phyloP scores from a whole-genome alignment of 2,888 invertebrate species.

The Taphrorychus bicolor region DNA sequence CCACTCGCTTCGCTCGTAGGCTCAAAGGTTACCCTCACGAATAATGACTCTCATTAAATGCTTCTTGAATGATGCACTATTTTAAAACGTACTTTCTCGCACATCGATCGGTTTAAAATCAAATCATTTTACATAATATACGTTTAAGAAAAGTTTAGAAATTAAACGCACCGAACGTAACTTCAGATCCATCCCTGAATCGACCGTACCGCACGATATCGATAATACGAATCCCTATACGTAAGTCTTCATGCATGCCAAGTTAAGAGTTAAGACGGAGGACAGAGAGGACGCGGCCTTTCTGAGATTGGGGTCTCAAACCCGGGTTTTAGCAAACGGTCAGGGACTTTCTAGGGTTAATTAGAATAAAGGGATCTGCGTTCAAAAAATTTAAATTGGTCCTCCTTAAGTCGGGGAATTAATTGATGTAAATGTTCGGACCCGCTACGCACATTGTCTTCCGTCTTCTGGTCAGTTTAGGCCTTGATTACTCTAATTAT shows the following conservation, averaged over 20 bases:
- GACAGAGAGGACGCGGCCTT: conserved; percentile 37
- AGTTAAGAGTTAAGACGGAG: conserved; percentile 44
- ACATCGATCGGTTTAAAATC: too few relatives aligned
- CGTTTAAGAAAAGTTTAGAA: too few relatives aligned
- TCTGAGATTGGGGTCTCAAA: conserved; percentile 48
- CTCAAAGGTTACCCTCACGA: too few relatives aligned
- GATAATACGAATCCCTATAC: conserved; percentile 7
- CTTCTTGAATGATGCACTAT: too few relatives aligned
- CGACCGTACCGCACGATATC: conserved; percentile 12
- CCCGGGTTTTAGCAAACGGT: conserved; percentile 45
- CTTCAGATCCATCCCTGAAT: neutral
- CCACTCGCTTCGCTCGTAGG: too few relatives aligned
- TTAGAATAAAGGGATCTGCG: conserved; percentile 47
- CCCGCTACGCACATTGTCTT: conserved; percentile 35
- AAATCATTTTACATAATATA: too few relatives aligned
- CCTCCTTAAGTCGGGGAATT: conserved; percentile 43
- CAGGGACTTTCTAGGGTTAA: conserved; percentile 50
- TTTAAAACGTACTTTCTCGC: too few relatives aligned
- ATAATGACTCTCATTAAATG: too few relatives aligned
- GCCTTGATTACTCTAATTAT: neutral
- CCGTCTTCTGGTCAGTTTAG: conserved; percentile 13
- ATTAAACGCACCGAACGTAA: too few relatives aligned
- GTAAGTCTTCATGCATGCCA: conserved; percentile 54
- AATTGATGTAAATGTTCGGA: conserved; percentile 39
- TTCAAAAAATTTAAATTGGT: conserved; percentile 48